A percentile compares a stretch with the other conserved stretches of the same genome.
Conservation (phyloP, 1,140 invertebrate species). For the Drosophila neocordata region DNA sequence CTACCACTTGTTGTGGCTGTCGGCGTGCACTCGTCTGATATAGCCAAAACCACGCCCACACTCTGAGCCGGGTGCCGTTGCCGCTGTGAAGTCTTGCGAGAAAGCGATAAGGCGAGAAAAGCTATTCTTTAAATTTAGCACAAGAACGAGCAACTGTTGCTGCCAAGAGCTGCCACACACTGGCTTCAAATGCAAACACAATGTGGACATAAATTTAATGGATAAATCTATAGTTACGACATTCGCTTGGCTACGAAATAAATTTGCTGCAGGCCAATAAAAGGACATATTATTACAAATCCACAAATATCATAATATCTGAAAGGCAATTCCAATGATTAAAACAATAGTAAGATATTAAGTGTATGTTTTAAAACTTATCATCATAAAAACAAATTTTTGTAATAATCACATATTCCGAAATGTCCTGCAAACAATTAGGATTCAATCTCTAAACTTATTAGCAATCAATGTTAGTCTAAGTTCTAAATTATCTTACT, state of each 20-base stretch:
- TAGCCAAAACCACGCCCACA: conserved; percentile 11
- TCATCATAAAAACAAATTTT: no score
- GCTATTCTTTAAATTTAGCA: conserved; percentile 24
- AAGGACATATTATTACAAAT: no score
- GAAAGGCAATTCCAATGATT: no score
- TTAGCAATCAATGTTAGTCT: no score
- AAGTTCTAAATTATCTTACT: no score
- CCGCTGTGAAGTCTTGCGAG: conserved; percentile 71
- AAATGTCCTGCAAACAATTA: no score
- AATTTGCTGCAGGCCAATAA: not conserved
- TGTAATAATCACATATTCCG: no score
- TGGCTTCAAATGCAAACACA: not conserved
- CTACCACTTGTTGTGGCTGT: conserved; percentile 13
- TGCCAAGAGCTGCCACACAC: conserved; percentile 16
- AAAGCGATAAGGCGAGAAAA: conserved; percentile 58
- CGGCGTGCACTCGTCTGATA: conserved; percentile 20
- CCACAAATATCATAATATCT: no score
- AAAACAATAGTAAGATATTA: no score
- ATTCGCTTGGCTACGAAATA: not conserved
- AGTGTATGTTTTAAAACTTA: no score
- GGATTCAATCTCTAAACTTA: no score
- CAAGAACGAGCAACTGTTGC: conserved; percentile 36
- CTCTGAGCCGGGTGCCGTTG: conserved; percentile 1
- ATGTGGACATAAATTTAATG: conserved; percentile 17
- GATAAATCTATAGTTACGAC: conserved; percentile 3